Evolutionary conservation across 2,797 vertebrate species (phyloP), one percentile per base, ranked within the genome.

Genomic region (Galagoides demidoff): DNA sequence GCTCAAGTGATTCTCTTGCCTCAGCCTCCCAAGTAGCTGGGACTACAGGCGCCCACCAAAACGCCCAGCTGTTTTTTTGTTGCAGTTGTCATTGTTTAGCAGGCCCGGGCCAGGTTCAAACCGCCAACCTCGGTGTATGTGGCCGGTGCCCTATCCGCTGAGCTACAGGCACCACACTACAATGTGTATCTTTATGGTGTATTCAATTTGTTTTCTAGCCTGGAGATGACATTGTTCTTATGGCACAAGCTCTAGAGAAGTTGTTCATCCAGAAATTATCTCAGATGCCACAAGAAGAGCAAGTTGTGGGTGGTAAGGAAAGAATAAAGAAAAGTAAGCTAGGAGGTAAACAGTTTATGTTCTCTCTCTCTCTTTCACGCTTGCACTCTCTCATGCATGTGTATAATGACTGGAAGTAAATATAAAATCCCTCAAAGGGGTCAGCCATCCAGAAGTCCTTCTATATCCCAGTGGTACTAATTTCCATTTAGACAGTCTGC

Each of bases 161-260:
- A 52, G 49, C 49, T 52, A 52, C 14, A 52, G 49, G 14, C 49
- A 14, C 49, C 14, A 4, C 49, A 52, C 49, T 90, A 39, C 12
- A 25, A 0, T 74, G 29, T 85, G 2, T 34, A 45, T 87, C 22
- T 8, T 78, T 68, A 83, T 9, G 6, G 4, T 45, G 16, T 83
- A 45, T 95, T 71, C 89, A 85, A 74, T 83, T 7, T 97, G 27
- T 98, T 96, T 98, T 98, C 43, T 98, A 99, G 99, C 98, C 99
- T 81, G 98, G 98, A 93, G 99, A 99, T 98, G 99, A 99, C 82
- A 98, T 99, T 93, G 99, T 99, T 96, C 97, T 99, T 86, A 99
- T 99, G 99, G 99, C 99, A 2, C 98, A 99, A 98, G 98, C 98
- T 31, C 98, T 99, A 93, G 99, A 99, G 98, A 99, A 99, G 97